phyloP scores from a whole-genome alignment of 2,797 vertebrate species.

The Pagetopsis macropterus region DNA sequence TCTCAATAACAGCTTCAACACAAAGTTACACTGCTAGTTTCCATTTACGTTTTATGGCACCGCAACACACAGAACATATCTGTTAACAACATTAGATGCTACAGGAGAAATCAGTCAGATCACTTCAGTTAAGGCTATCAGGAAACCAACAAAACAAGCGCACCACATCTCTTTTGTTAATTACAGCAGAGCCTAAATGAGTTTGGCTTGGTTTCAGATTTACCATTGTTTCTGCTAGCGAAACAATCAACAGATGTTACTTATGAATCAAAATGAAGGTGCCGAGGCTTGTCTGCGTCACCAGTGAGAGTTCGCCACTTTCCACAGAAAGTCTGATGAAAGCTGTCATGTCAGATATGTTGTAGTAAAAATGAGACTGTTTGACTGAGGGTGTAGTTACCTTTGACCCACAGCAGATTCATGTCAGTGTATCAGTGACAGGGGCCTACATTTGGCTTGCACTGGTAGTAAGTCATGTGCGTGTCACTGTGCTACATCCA shows the following conservation, averaged over 20 bases:
- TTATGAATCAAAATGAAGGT: conserved; percentile 33
- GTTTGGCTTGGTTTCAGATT: conserved; percentile 36
- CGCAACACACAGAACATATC: conserved; percentile 38
- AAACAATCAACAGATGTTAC: conserved; percentile 48
- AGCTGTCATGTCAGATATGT: conserved; percentile 41
- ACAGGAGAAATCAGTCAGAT: conserved; percentile 22
- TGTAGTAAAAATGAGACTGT: conserved; percentile 52
- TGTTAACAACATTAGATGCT: conserved; percentile 48
- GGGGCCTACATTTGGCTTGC: conserved; percentile 67
- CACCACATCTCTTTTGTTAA: conserved; percentile 31
- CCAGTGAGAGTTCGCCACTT: conserved; percentile 11
- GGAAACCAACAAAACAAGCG: conserved; percentile 42
- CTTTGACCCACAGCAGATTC: conserved; percentile 75
- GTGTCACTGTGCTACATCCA: conserved; percentile 49
- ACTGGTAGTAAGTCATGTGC: conserved; percentile 63
- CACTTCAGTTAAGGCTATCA: conserved; percentile 34
- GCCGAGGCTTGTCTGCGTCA: conserved; percentile 24
- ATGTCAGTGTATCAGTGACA: conserved; percentile 71
- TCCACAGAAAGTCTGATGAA: conserved; percentile 28
- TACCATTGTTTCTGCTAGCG: conserved; percentile 4
- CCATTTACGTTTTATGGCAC: conserved; percentile 48
- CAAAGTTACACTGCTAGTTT: conserved; percentile 45
- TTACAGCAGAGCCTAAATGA: conserved; percentile 3
- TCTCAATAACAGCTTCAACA: conserved; percentile 48
- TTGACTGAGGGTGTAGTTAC: conserved; percentile 53